These are phyloP conservation scores for Temnopleurus reevesii DNA, from an alignment of 53 echinoderm and acorn worm genomes.

Conservation along the genomic window DNA sequence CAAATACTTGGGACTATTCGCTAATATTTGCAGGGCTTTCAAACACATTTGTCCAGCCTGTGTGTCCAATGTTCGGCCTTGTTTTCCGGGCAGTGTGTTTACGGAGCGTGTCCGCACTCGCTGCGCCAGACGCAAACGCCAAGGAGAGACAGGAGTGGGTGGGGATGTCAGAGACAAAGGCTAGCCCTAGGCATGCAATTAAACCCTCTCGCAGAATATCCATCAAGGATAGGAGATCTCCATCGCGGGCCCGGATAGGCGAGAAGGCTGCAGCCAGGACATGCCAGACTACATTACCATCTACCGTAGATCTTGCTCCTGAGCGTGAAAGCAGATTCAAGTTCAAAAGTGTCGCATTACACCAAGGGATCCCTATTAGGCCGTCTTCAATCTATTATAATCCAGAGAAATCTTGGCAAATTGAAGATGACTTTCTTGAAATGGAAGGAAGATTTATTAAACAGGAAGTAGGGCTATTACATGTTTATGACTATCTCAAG, in stretches of 20 bases:
- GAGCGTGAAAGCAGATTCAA: conserved; percentile 1
- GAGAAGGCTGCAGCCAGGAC: conserved; percentile 1
- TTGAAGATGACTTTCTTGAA: background rate
- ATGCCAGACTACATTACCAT: conserved; percentile 27
- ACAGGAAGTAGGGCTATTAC: background rate
- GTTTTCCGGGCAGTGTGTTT: background rate
- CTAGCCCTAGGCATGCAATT: conserved; percentile 39
- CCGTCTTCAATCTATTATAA: background rate
- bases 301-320: background rate
- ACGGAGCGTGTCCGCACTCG: background rate
- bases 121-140: background rate
- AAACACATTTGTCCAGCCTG: conserved; percentile 47
- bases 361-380: background rate
- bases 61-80: conserved; percentile 9
- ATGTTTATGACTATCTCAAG: background rate
- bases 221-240: conserved; percentile 40
- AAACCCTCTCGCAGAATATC: conserved; percentile 30
- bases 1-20: conserved; percentile 34
- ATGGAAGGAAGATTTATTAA: background rate
- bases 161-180: conserved; percentile 11
- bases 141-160: background rate
- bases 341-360: background rate
- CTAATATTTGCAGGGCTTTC: conserved; percentile 59
- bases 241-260: background rate
- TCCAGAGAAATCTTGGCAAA: background rate